Evolutionary conservation across 2,797 vertebrate genomes (phyloP).

Genomic region (Propithecus deckenii): DNA sequence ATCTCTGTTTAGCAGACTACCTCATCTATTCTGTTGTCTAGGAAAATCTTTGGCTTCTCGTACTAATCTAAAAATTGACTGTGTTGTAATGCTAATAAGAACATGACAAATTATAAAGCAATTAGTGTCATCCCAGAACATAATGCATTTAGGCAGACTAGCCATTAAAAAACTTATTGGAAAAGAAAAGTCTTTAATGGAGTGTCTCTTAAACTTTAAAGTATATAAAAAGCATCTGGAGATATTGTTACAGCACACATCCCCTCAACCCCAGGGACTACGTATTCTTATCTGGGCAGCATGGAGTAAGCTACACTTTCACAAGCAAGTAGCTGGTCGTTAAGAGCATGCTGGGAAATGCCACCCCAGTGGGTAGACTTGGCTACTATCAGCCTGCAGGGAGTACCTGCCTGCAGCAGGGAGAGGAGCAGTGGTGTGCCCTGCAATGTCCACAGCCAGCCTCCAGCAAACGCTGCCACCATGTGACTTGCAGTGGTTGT

Average conservation of each 20-base stretch:
- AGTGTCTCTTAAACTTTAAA: neutral
- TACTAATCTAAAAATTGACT: slow-evolving; percentile 19
- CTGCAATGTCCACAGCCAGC: neutral
- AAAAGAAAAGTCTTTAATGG: neutral
- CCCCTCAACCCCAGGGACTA: neutral
- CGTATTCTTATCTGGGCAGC: rapidly evolving
- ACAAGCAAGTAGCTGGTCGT: neutral
- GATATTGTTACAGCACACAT: too few species aligned
- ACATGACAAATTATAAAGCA: neutral
- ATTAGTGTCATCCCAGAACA: neutral
- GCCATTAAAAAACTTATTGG: neutral
- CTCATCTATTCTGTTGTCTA: neutral
- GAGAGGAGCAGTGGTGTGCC: rapidly evolving
- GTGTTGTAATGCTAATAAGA: neutral
- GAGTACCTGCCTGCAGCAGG: neutral
- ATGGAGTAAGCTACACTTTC: rapidly evolving
- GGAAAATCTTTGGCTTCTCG: slow-evolving; percentile 1
- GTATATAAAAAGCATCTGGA: too few species aligned
- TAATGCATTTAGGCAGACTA: neutral
- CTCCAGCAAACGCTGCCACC: neutral
- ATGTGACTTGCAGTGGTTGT: rapidly evolving
- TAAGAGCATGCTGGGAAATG: rapidly evolving
- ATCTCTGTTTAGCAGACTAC: neutral
- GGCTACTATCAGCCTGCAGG: rapidly evolving
- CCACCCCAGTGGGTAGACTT: rapidly evolving